Evolutionary conservation across 2,888 invertebrate genomes (phyloP).

Genomic region (Gerosis bhagava): DNA sequence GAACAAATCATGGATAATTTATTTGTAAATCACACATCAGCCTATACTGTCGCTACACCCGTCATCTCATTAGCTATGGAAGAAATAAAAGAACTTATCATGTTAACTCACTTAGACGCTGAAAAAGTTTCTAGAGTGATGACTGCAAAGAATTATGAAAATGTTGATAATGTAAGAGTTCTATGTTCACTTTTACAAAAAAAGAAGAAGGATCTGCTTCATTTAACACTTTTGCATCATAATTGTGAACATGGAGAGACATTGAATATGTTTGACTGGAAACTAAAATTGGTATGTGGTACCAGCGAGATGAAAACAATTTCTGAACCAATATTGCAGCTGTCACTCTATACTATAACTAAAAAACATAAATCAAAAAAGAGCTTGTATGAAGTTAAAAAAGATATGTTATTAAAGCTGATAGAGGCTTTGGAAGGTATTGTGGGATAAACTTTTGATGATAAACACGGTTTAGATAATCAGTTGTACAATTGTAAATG

Average conservation of each 20-base stretch:
- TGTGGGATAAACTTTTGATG: no score
- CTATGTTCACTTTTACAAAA: conserved; percentile 9
- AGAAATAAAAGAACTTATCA: conserved; percentile 11
- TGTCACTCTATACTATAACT: conserved; percentile 43
- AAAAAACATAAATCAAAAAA: neutral
- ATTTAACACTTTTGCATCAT: conserved; percentile 42
- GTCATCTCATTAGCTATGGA: neutral
- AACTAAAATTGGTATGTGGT: conserved; percentile 53
- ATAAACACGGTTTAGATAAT: no score
- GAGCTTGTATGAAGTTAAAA: conserved; percentile 13
- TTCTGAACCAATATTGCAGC: conserved; percentile 53
- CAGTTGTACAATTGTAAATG: no score
- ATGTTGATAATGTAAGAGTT: neutral
- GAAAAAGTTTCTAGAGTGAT: no score
- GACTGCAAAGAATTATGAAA: no score
- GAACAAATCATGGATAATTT: conserved; percentile 16
- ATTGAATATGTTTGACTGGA: conserved; percentile 52
- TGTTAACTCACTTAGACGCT: no score
- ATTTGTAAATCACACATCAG: neutral
- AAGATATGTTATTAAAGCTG: conserved; percentile 6
- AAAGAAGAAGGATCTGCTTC: conserved; percentile 43
- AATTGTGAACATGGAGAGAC: conserved; percentile 50
- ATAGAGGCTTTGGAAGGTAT: conserved; percentile 8
- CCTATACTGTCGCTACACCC: neutral
- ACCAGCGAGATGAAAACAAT: conserved; percentile 56